Base-by-base conservation (phyloP, 2,797 vertebrate species). In the Nasua narica region DNA sequence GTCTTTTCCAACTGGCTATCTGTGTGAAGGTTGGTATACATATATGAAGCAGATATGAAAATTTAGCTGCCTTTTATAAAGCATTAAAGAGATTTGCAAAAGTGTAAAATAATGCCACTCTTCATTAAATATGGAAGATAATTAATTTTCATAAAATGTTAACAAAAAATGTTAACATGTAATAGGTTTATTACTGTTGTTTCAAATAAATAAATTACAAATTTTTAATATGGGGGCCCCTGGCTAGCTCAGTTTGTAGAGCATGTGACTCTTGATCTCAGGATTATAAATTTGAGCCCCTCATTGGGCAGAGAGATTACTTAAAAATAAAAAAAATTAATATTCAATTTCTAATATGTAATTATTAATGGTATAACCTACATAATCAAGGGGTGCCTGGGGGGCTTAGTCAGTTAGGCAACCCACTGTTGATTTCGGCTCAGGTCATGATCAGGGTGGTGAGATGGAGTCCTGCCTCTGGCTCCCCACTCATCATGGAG, bases 131-230 rank as follows among this genome's bases (percentile, higher is more conserved):
- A 81, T 29, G 62, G 25, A 50, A 95, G 72, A 79, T 70, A 65
- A 48, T 86, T 95, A 72, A 46, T 90, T 93, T 81, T 65, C 37
- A 35, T 93, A 81, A 93, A 72, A 72, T 79, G 46, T 84, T 52
- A 95, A 7, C 43, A 40, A 70, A 70, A 69, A 93, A 72, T 43
- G 11, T 76, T 92, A 89, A 43, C 7, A 50, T 89, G 9, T 46
- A 95, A 54, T 78, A 12, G 6, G 2, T 78, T 89, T 83, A 77
- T 77, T 87, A 32, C 70, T 86, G 14, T 85, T 52, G 7, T 90
- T 77, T 52, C 43, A 95, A 58, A n/a, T 87, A 48, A 56, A 10
- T 13, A 18, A n/a, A 52, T 60, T 58, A 50, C 50, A 11, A 52
- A 32, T 56, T 87, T 50, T 58, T 50, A 77, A 67, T 19, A 67